phyloP scores from a whole-genome alignment of 2,797 vertebrate species.

The Numenius phaeopus region DNA sequence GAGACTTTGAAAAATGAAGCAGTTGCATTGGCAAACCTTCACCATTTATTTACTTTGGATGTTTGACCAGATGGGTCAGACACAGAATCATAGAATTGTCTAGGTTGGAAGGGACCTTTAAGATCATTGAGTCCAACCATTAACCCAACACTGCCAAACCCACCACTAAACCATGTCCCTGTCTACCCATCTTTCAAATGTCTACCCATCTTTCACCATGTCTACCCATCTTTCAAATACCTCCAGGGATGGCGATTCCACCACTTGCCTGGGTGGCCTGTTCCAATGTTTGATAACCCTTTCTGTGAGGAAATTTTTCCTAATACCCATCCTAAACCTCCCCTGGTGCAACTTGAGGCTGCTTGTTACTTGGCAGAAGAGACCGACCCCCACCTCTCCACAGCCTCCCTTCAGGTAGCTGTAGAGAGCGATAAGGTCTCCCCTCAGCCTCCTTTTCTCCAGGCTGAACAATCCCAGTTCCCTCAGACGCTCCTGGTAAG shows the following conservation, averaged over 20 bases:
- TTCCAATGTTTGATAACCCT: background rate
- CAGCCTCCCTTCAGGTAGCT: too few species aligned
- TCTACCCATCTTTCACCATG: background rate
- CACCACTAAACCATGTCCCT: background rate
- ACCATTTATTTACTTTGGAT: background rate
- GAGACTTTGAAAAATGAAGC: background rate
- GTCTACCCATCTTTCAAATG: background rate
- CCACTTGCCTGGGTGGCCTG: background rate
- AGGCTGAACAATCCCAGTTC: background rate
- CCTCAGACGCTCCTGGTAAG: background rate
- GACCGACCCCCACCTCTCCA: background rate
- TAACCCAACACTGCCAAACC: background rate
- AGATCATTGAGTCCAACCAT: background rate
- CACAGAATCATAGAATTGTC: background rate
- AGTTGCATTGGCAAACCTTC: fast-evolving
- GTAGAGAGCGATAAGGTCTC: background rate
- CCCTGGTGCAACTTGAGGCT: background rate
- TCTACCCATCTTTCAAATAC: background rate
- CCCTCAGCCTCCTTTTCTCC: background rate
- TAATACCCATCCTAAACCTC: background rate
- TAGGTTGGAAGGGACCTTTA: background rate
- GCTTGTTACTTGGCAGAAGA: background rate
- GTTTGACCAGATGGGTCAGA: background rate
- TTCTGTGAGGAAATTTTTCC: background rate
- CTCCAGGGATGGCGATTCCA: background rate